Conservation (phyloP, 2,113 vertebrate species). For the Takifugu bimaculatus region DNA sequence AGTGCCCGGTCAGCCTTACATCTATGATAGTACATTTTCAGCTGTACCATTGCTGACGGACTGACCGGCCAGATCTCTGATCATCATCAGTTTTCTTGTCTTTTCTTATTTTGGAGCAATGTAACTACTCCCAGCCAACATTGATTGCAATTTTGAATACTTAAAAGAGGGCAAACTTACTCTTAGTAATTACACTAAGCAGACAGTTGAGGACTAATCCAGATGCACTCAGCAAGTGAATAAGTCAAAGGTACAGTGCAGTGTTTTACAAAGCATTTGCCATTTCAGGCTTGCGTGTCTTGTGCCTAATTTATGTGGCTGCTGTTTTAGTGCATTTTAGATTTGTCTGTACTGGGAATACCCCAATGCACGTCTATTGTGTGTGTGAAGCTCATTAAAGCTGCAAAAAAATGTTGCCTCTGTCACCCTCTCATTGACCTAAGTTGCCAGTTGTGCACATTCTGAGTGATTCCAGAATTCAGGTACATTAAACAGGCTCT, state of each 20-base stretch:
- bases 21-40: too few relatives aligned
- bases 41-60: too few relatives aligned
- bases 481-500: constrained; percentile 70
- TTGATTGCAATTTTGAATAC: too few relatives aligned
- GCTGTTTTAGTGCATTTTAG: constrained; percentile 76
- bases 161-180: too few relatives aligned
- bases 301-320: constrained; percentile 80
- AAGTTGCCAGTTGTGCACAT: constrained; percentile 67
- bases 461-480: constrained; percentile 65
- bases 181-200: too few relatives aligned
- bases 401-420: constrained; percentile 80
- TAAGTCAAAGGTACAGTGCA: constrained; percentile 53
- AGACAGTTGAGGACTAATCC: constrained; percentile 13
- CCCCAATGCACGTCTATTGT: constrained; percentile 74
- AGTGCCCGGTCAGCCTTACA: too few relatives aligned
- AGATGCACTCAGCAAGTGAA: constrained; percentile 27
- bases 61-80: constrained; percentile 33
- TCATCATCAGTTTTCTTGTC: not conserved
- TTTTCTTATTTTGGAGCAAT: too few relatives aligned
- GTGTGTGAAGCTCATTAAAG: constrained; percentile 86
- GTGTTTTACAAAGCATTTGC: constrained; percentile 60
- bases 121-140: too few relatives aligned
- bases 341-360: constrained; percentile 80
- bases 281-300: constrained; percentile 57
- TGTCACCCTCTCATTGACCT: constrained; percentile 82